Evolutionary conservation across 2,888 invertebrate genomes (phyloP), one percentile per base, ranked within the genome.

Genomic region (Ctenicera cuprea): DNA sequence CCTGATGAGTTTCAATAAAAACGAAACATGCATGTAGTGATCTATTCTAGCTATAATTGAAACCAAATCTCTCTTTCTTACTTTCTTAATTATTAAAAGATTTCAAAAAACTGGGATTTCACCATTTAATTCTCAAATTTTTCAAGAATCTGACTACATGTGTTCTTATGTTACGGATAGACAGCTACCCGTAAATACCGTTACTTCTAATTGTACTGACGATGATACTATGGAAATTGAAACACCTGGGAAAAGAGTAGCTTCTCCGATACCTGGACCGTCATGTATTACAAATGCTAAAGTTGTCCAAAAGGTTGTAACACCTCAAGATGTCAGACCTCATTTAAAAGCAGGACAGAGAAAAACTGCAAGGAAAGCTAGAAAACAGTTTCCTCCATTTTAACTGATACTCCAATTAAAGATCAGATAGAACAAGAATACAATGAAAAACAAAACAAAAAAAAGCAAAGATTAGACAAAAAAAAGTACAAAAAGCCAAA

Each of bases 61-160:
- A n/a, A n/a, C n/a, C n/a, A n/a, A n/a, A n/a, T n/a, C n/a, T n/a
- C n/a, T n/a, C n/a, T n/a, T n/a, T n/a, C n/a, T n/a, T n/a, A n/a
- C n/a, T n/a, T n/a, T n/a, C n/a, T n/a, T n/a, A n/a, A 82, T 83
- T 14, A 48, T 71, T 18, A 62, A 73, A 22, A 82, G 82, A 16
- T 84, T 82, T 74, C 20, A 59, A 43, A 74, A 57, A 33, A 71
- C 76, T 20, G 83, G 81, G 8, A 76, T 81, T 65, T 74, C n/a
- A 43, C 79, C 81, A 5, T 48, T 52, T 37, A 70, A 76, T 57
- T 38, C 54, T 18, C 33, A 72, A 18, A 54, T 72, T 26, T 75
- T 75, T 38, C 16, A 62, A 11, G 62, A 63, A 3, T 57, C 71
- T 20, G 76, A 77, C 18, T 79, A 74, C 71, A 26, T 76, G 43